phyloP scores from a whole-genome alignment of 2,797 vertebrate genomes.

The Myripristis jacobus region DNA sequence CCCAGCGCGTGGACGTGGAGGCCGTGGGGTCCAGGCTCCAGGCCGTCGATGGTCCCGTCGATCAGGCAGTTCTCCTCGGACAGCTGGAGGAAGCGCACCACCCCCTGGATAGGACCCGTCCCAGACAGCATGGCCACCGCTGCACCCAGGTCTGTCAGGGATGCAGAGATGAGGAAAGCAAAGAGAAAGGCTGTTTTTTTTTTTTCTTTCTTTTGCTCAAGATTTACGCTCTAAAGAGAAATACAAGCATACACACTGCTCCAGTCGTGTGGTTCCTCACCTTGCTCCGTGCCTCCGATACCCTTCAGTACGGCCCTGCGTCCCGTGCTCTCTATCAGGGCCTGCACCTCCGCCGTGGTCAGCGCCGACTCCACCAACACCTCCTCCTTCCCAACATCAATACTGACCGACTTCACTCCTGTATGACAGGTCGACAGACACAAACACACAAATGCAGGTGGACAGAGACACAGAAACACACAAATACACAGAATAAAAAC shows the following conservation, averaged over 20 bases:
- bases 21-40: slow-evolving; percentile 88
- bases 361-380: slow-evolving; percentile 88
- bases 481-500: background rate
- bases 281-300: slow-evolving; percentile 79
- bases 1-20: slow-evolving; percentile 91
- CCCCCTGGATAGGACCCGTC: slow-evolving; percentile 80
- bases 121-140: slow-evolving; percentile 90
- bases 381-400: slow-evolving; percentile 81
- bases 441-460: background rate
- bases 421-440: slow-evolving; percentile 15
- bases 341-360: slow-evolving; percentile 84
- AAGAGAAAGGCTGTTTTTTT: too few relatives aligned
- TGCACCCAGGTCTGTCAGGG: slow-evolving; percentile 80
- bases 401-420: slow-evolving; percentile 84
- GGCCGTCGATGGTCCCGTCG: slow-evolving; percentile 90
- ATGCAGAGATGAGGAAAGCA: background rate
- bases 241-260: background rate
- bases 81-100: slow-evolving; percentile 91
- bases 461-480: too few relatives aligned
- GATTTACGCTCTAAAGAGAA: too few relatives aligned
- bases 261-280: slow-evolving; percentile 69
- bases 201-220: too few relatives aligned
- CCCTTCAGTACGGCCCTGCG: slow-evolving; percentile 89
- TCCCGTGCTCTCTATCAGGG: slow-evolving; percentile 87
- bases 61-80: slow-evolving; percentile 85